Percentiles rank a stretch among this genome's conserved stretches.
Conservation (phyloP, 2,888 invertebrate genomes). For the Ischnus inquisitorius region DNA sequence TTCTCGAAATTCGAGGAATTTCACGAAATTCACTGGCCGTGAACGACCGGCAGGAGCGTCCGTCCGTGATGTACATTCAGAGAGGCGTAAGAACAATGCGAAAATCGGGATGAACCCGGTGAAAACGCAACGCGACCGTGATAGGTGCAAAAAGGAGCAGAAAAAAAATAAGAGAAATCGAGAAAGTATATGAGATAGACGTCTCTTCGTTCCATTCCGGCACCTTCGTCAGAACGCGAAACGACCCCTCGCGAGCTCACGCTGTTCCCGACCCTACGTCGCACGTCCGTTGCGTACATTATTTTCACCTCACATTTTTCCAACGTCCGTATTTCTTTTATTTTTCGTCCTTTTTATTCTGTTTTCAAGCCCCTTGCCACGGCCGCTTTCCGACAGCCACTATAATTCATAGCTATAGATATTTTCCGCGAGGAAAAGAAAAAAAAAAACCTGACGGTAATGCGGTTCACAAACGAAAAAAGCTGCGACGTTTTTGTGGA, state of each 20-base stretch:
- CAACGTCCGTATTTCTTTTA: slow-evolving; percentile 4
- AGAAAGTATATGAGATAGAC: slow-evolving; percentile 23
- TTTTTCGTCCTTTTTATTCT: neutral
- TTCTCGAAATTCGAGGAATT: slow-evolving; percentile 44
- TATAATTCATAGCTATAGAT: no score
- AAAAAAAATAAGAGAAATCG: slow-evolving; percentile 22
- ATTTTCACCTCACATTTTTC: slow-evolving; percentile 46
- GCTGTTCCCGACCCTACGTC: neutral
- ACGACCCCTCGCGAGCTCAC: slow-evolving; percentile 12
- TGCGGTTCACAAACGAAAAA: neutral
- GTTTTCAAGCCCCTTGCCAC: neutral
- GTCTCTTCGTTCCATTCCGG: slow-evolving; percentile 51
- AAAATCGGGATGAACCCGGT: slow-evolving; percentile 49
- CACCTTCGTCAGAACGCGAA: slow-evolving; percentile 35
- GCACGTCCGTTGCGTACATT: slow-evolving; percentile 32
- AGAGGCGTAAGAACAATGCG: slow-evolving; percentile 63
- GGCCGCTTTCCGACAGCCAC: neutral
- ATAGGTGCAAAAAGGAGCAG: slow-evolving; percentile 5
- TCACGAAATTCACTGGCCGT: slow-evolving; percentile 43
- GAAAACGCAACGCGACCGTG: neutral
- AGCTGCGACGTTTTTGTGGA: neutral
- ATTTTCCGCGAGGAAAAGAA: no score
- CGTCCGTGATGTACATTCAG: slow-evolving; percentile 54
- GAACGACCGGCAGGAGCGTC: slow-evolving; percentile 50
- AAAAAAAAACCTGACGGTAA: no score